Evolutionary conservation across 2,113 vertebrate genomes (phyloP).

Genomic region (Albula glossodonta): DNA sequence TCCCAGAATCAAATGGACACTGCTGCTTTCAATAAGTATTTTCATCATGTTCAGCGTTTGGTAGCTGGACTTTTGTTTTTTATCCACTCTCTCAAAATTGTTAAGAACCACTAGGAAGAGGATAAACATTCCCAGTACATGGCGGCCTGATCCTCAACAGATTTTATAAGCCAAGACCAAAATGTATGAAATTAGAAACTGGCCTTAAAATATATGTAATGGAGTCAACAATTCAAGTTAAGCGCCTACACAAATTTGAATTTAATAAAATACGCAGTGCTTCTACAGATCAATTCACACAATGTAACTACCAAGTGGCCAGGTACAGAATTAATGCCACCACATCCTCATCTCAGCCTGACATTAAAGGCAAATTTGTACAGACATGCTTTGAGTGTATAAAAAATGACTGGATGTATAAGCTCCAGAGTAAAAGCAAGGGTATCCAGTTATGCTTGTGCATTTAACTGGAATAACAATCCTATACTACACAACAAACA

Average conservation of each 20-base stretch:
- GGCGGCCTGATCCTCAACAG: constrained; percentile 50
- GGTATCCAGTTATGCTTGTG: neutral
- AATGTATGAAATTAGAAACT: constrained; percentile 50
- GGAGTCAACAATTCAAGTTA: too few relatives aligned
- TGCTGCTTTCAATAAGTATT: constrained; percentile 60
- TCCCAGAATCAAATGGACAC: constrained; percentile 43
- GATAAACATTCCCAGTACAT: constrained; percentile 44
- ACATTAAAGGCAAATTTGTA: neutral
- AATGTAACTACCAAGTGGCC: neutral
- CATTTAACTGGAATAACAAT: neutral
- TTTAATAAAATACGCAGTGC: too few relatives aligned
- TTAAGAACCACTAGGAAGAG: constrained; percentile 42
- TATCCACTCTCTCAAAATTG: constrained; percentile 50
- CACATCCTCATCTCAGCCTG: neutral
- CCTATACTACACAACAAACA: neutral
- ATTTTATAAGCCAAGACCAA: constrained; percentile 52
- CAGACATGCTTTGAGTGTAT: neutral
- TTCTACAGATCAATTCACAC: neutral
- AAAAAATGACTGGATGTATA: neutral
- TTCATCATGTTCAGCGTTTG: constrained; percentile 48
- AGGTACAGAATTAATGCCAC: neutral
- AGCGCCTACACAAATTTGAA: too few relatives aligned
- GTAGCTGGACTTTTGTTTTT: constrained; percentile 39
- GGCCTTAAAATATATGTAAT: constrained; percentile 39
- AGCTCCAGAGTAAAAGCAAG: neutral